Evolutionary conservation across 1,140 invertebrate species (phyloP).

Genomic region (Temnothorax nylanderi): DNA sequence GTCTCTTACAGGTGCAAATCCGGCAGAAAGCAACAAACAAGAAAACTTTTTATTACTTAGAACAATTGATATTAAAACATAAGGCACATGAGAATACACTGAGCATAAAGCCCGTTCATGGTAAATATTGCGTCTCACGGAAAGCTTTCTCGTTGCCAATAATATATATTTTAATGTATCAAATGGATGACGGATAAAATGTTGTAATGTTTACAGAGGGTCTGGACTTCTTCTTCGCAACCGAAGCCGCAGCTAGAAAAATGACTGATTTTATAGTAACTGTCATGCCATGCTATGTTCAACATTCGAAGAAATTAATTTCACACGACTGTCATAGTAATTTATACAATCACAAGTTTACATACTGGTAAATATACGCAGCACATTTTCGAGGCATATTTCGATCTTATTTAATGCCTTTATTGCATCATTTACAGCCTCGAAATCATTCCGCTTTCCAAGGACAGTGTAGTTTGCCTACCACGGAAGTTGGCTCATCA

Average conservation of each 20-base stretch:
- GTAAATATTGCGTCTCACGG: slow-evolving; percentile 84
- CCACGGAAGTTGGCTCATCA: slow-evolving; percentile 94
- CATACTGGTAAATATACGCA: slow-evolving; percentile 86
- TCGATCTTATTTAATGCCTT: slow-evolving; percentile 9
- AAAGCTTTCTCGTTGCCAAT: slow-evolving; percentile 30
- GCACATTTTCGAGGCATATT: background rate
- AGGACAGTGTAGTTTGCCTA: slow-evolving; percentile 98
- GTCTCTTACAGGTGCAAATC: slow-evolving; percentile 90
- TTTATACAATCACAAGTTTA: slow-evolving; percentile 98
- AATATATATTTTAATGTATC: slow-evolving; percentile 8
- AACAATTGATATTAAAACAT: slow-evolving; percentile 98
- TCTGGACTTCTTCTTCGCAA: slow-evolving; percentile 97
- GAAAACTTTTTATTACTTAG: slow-evolving; percentile 99
- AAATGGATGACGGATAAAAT: slow-evolving; percentile 30
- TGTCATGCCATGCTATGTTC: slow-evolving; percentile 94
- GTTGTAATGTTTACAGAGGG: slow-evolving; percentile 90
- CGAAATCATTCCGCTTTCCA: slow-evolving; percentile 98
- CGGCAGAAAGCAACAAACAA: slow-evolving; percentile 96
- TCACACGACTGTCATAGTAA: slow-evolving; percentile 99
- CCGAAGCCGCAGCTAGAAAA: slow-evolving; percentile 96
- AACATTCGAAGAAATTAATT: slow-evolving; percentile 97
- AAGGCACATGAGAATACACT: slow-evolving; percentile 96
- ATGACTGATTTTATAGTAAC: slow-evolving; percentile 97
- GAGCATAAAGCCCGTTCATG: slow-evolving; percentile 97
- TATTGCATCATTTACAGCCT: slow-evolving; percentile 87